These are phyloP conservation scores for Cerastis rubricosa DNA, from an alignment of 2,888 invertebrate genomes.

Conservation along the genomic window DNA sequence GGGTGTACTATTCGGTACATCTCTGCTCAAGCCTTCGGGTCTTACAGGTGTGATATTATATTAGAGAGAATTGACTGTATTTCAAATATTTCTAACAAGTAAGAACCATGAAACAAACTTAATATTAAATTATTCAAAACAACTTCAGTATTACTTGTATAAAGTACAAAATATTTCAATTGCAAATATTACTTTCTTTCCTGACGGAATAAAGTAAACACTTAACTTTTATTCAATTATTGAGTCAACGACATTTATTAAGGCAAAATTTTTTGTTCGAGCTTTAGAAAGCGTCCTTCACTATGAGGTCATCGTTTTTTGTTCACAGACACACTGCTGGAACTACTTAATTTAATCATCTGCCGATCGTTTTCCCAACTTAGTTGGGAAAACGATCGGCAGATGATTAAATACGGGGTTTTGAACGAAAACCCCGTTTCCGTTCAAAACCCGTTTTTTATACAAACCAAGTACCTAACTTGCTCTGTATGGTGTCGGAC, in stretches of 20 bases:
- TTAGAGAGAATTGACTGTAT: not conserved
- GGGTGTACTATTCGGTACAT: no score
- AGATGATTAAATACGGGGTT: no score
- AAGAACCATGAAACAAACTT: not conserved
- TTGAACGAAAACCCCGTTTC: no score
- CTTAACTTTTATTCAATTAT: constrained; percentile 18
- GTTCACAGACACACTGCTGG: not conserved
- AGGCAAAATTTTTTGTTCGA: not conserved
- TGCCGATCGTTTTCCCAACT: not conserved
- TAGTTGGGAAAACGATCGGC: no score
- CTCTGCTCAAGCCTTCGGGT: no score
- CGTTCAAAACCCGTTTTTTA: no score
- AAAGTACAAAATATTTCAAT: constrained; percentile 1
- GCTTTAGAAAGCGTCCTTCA: not conserved
- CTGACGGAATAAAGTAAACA: constrained; percentile 12
- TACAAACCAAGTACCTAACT: no score
- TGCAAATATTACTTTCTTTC: constrained; percentile 5
- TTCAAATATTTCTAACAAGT: not conserved
- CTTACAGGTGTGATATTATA: no score
- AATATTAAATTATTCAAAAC: not conserved
- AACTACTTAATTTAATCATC: not conserved
- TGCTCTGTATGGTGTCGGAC: no score
- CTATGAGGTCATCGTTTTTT: not conserved
- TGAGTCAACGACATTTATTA: not conserved
- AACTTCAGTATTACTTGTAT: not conserved